phyloP scores from a whole-genome alignment of 2,113 vertebrate species.

The Bos taurus region DNA sequence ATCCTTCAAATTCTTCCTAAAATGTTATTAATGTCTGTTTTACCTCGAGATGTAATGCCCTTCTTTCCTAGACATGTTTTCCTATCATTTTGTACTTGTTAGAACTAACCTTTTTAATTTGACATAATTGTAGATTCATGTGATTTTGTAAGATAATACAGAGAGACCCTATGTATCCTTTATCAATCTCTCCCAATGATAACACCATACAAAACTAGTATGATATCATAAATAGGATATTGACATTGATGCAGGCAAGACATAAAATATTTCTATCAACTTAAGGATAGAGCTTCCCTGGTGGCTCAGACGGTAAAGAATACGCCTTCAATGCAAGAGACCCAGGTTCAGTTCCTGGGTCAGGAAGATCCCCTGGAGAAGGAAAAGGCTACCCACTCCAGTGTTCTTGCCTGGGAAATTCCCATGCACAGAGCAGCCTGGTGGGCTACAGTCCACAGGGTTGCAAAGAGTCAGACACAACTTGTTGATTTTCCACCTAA shows the following conservation, averaged over 20 bases:
- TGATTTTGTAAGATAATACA: neutral
- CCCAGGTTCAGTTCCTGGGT: neutral
- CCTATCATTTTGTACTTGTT: neutral
- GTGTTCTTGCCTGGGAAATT: neutral
- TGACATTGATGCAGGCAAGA: neutral
- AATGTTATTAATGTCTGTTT: neutral
- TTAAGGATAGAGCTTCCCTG: neutral
- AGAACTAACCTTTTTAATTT: neutral
- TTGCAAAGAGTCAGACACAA: neutral
- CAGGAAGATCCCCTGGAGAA: neutral
- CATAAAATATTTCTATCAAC: neutral
- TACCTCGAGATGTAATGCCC: neutral
- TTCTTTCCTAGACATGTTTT: neutral
- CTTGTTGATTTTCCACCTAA: neutral
- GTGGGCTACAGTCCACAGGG: rapidly evolving
- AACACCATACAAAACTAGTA: neutral
- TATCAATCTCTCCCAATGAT: neutral
- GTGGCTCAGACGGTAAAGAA: neutral
- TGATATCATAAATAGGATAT: neutral
- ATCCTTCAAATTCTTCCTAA: neutral
- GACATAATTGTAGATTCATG: neutral
- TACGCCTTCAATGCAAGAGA: neutral
- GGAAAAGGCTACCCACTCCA: neutral
- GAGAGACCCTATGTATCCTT: neutral
- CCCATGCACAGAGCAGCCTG: neutral